Evolutionary conservation across 2,797 vertebrate genomes (phyloP).

Genomic region (Chiroxiphia lanceolata): DNA sequence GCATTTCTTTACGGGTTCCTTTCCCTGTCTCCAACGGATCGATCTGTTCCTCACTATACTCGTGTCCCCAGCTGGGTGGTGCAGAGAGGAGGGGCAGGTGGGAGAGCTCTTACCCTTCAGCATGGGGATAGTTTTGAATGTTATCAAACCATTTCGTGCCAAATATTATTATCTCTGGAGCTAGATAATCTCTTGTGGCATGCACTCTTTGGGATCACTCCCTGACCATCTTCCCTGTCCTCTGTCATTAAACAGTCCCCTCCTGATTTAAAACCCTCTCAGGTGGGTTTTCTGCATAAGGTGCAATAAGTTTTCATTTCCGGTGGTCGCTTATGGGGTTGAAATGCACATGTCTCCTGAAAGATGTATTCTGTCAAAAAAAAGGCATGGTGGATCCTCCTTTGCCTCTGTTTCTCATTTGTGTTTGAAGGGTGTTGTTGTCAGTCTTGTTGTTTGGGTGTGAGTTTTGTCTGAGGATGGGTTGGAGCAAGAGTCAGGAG

Average conservation of each 20-base stretch:
- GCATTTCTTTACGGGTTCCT: fast-evolving
- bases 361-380: background rate
- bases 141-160: background rate
- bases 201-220: background rate
- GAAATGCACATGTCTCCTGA: background rate
- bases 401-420: background rate
- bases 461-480: constrained; percentile 26
- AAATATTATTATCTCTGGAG: background rate
- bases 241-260: background rate
- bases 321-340: background rate
- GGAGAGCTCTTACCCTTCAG: background rate
- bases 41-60: background rate
- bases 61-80: fast-evolving
- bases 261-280: background rate
- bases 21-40: background rate
- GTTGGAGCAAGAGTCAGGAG: constrained; percentile 16
- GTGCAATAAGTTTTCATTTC: background rate
- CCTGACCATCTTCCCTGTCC: background rate
- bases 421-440: background rate
- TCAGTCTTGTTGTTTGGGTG: background rate
- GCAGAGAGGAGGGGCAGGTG: background rate
- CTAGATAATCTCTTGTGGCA: background rate
- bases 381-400: background rate
- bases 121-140: background rate
- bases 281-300: background rate